Conservation (phyloP, 2,113 vertebrate genomes). For the Salvator merianae region DNA sequence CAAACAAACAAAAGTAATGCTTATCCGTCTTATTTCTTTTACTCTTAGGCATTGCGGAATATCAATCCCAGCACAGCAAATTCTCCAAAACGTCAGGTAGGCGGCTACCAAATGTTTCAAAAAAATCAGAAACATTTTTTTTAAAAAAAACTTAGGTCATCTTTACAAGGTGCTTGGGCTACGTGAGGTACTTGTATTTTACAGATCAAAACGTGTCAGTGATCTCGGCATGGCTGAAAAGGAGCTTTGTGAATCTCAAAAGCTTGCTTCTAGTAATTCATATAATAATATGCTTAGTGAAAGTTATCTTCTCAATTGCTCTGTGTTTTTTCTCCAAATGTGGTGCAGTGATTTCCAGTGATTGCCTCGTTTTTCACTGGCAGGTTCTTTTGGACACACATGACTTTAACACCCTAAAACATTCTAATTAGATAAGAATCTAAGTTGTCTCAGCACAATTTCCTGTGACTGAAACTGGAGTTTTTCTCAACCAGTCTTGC, state of each 20-base stretch:
- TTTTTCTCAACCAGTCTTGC: background rate
- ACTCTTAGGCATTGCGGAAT: constrained; percentile 87
- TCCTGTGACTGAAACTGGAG: background rate
- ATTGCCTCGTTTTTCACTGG: background rate
- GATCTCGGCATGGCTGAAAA: background rate
- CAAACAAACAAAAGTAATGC: constrained; percentile 71
- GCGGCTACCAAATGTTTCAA: constrained; percentile 81
- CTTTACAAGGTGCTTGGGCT: constrained; percentile 53
- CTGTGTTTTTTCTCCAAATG: background rate
- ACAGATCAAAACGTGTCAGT: background rate
- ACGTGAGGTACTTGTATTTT: constrained; percentile 39
- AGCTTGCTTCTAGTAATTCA: background rate
- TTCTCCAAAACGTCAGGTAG: constrained; percentile 87
- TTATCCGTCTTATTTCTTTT: constrained; percentile 82
- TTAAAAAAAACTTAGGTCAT: constrained; percentile 58
- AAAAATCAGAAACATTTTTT: constrained; percentile 59
- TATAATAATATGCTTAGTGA: background rate
- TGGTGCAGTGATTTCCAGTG: background rate
- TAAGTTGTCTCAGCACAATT: background rate
- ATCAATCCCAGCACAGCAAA: constrained; percentile 86
- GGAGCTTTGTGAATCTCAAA: constrained; percentile 5
- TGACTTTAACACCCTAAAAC: background rate
- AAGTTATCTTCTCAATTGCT: background rate
- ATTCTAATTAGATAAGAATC: background rate
- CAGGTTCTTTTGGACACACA: background rate